Base-by-base conservation (phyloP, 2,113 vertebrate species). In the Platanista minor region DNA sequence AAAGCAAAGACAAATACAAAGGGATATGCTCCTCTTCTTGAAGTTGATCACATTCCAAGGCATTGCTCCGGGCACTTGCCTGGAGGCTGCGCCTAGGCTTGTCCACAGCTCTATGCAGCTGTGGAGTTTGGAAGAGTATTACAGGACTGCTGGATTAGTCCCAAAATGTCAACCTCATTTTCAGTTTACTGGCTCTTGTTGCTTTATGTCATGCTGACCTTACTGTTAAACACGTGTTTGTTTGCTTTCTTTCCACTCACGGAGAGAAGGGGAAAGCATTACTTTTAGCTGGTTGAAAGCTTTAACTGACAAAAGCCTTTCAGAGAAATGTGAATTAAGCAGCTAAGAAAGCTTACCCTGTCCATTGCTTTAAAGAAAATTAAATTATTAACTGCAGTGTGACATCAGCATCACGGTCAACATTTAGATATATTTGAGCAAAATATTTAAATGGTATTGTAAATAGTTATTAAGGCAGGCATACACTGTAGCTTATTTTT, bases 121-220 rank as follows among this genome's bases (percentile, higher is more conserved):
- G 98, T 98, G 97, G 85, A 46, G 97, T 90, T 97, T 90, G 13
- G 74, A 97, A 97, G 92, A 82, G 80, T 93, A 57, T 81, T 93
- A 82, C 98, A 85, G 46, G 6, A 0, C 74, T 89, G 97, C 95
- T 98, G 98, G 98, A 96, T 69, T 57, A 46, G 77, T 66, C 87
- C 98, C 97, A 61, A 96, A 97, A 95, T 97, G 98, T 98, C 98
- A 98, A 97, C 87, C 54, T 90, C 94, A 92, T 97, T 94, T 95
- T 96, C 96, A 83, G 94, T 98, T 98, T 98, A 98, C 97, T 98
- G 95, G 97, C 92, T 98, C 98, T 95, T 86, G 62, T 98, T 98
- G 96, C 97, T 97, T 98, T 89, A 78, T 99, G 98, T 99, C 99
- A 99, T 57, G 96, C 69, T 98, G 99, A 99, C 99, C 99, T 98